phyloP scores from a whole-genome alignment of 1,140 invertebrate species.

The Nylanderia fulva region DNA sequence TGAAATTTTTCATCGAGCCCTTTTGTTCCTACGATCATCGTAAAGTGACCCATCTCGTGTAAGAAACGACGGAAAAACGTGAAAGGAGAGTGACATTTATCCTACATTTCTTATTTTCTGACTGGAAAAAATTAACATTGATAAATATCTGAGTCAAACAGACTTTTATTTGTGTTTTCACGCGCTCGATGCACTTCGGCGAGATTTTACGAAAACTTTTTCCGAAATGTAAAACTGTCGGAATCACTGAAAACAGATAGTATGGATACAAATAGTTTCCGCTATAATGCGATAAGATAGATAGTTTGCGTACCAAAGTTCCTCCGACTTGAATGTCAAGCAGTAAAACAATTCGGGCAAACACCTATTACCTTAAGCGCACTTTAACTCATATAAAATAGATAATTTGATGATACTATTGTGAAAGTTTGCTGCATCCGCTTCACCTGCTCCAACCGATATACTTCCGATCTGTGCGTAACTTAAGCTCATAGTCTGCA shows the following conservation, averaged over 20 bases:
- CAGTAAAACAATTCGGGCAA: slow-evolving; percentile 45
- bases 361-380: background rate
- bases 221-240: slow-evolving; percentile 10
- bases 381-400: slow-evolving; percentile 29
- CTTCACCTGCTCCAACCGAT: background rate
- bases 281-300: slow-evolving; percentile 33
- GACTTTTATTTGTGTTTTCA: background rate
- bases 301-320: slow-evolving; percentile 36
- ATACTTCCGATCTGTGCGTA: background rate
- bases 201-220: background rate
- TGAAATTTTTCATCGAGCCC: slow-evolving; percentile 67
- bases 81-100: background rate
- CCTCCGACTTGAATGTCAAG: background rate
- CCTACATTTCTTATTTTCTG: background rate
- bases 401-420: slow-evolving; percentile 18
- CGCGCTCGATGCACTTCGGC: background rate
- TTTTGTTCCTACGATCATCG: slow-evolving; percentile 33
- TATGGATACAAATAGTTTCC: background rate
- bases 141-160: background rate
- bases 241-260: background rate
- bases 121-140: background rate
- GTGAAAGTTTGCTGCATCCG: background rate
- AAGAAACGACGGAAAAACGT: background rate
- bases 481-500: background rate
- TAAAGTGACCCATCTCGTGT: background rate